Evolutionary conservation across 2,888 invertebrate species (phyloP).

Genomic region (Amiota minor): DNA sequence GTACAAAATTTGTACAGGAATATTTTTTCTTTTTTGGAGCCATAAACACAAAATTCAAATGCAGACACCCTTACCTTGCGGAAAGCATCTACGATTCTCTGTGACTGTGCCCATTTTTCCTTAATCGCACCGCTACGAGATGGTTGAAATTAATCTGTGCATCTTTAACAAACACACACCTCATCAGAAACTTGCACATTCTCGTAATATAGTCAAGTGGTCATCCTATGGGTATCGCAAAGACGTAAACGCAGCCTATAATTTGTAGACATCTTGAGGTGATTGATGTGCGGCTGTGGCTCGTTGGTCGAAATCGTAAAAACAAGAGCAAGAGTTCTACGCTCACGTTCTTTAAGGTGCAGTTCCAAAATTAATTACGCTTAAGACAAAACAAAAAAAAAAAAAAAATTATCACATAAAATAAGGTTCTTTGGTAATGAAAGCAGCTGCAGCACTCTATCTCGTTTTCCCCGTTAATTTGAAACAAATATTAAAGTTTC

Average conservation of each 20-base stretch:
- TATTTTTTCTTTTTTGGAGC: slow-evolving; percentile 45
- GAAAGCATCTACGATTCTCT: no score
- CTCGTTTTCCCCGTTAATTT: background rate
- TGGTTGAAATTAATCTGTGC: slow-evolving; percentile 53
- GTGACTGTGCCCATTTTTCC: background rate
- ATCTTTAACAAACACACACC: slow-evolving; percentile 43
- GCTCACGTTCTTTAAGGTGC: background rate
- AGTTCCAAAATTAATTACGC: background rate
- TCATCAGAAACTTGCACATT: no score
- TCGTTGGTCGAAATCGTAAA: background rate
- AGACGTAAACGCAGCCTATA: slow-evolving; percentile 51
- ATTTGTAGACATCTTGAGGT: slow-evolving; percentile 64
- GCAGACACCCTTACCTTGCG: background rate
- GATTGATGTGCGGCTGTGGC: slow-evolving; percentile 58
- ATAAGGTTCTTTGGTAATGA: background rate
- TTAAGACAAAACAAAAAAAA: background rate
- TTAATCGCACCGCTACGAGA: slow-evolving; percentile 31
- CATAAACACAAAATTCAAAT: no score
- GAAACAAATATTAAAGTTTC: no score
- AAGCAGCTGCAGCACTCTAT: slow-evolving; percentile 50
- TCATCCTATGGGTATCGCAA: background rate
- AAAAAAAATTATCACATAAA: background rate
- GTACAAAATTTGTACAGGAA: slow-evolving; percentile 68
- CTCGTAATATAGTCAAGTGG: no score
- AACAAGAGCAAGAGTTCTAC: slow-evolving; percentile 8